Evolutionary conservation across 1,140 invertebrate genomes (phyloP).

Genomic region (Calliphora vicina): DNA sequence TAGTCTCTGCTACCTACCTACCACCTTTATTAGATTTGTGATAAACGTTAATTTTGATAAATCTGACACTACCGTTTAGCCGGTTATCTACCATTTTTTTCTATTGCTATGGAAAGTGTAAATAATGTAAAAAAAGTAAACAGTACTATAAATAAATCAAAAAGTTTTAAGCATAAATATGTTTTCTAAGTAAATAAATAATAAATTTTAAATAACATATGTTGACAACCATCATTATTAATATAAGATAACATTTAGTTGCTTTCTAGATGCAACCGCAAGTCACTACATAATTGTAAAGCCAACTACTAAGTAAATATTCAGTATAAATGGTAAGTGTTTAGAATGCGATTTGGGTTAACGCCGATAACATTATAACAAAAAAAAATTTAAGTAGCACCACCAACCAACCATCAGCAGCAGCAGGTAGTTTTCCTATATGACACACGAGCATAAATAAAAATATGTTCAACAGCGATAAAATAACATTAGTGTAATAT

Average conservation of each 20-base stretch:
- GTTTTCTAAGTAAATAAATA: background rate
- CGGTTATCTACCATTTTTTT: background rate
- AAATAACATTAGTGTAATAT: no score
- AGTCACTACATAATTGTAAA: background rate
- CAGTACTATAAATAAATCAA: background rate
- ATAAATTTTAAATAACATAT: constrained; percentile 17
- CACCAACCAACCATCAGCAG: background rate
- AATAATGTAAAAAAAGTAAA: background rate
- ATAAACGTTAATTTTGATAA: background rate
- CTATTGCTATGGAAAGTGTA: background rate
- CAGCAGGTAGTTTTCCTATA: background rate
- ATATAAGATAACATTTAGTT: background rate
- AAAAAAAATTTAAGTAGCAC: no score
- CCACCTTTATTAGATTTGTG: background rate
- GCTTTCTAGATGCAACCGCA: background rate
- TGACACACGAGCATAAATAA: no score
- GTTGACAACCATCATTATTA: background rate
- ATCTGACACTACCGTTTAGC: background rate
- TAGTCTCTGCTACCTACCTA: no score
- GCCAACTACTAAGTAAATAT: background rate
- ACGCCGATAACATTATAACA: background rate
- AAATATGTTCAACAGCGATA: no score
- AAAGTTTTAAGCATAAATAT: background rate
- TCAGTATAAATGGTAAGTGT: background rate
- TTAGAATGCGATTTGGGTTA: background rate